phyloP scores from a whole-genome alignment of 2,888 invertebrate species.

The Deilephila elpenor region DNA sequence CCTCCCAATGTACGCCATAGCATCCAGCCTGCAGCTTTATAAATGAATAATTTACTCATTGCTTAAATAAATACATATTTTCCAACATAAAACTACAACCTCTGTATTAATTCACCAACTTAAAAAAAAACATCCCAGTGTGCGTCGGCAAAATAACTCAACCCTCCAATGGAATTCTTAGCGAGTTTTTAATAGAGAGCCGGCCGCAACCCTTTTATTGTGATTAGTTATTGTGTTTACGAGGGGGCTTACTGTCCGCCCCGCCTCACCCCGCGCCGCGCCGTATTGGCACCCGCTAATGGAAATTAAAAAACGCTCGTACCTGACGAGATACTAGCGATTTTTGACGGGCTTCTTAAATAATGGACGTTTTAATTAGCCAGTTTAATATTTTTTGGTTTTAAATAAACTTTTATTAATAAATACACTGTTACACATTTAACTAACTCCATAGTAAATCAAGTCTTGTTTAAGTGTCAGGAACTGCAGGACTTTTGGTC shows the following conservation, averaged over 20 bases:
- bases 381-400: slow-evolving; percentile 41
- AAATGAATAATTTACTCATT: too few species aligned
- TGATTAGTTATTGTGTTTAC: slow-evolving; percentile 83
- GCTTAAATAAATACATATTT: not conserved
- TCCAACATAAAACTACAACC: not conserved
- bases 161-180: slow-evolving; percentile 74
- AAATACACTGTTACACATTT: too few species aligned
- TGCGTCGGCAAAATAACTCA: slow-evolving; percentile 48
- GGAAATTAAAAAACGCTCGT: slow-evolving; percentile 72
- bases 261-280: slow-evolving; percentile 30
- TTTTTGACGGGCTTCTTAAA: slow-evolving; percentile 51
- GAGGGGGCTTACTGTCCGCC: slow-evolving; percentile 49
- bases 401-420: not conserved
- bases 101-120: too few species aligned
- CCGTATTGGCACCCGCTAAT: slow-evolving; percentile 51
- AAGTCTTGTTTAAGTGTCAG: too few species aligned
- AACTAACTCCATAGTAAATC: too few species aligned
- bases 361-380: slow-evolving; percentile 61
- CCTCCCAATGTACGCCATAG: too few species aligned
- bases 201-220: slow-evolving; percentile 82
- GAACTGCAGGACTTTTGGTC: not conserved
- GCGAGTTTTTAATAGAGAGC: slow-evolving; percentile 80
- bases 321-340: slow-evolving; percentile 51
- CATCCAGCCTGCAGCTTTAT: too few species aligned
- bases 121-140: slow-evolving; percentile 38